Base-by-base conservation (phyloP, 2,113 vertebrate genomes). In the Leptobrachium leishanense region DNA sequence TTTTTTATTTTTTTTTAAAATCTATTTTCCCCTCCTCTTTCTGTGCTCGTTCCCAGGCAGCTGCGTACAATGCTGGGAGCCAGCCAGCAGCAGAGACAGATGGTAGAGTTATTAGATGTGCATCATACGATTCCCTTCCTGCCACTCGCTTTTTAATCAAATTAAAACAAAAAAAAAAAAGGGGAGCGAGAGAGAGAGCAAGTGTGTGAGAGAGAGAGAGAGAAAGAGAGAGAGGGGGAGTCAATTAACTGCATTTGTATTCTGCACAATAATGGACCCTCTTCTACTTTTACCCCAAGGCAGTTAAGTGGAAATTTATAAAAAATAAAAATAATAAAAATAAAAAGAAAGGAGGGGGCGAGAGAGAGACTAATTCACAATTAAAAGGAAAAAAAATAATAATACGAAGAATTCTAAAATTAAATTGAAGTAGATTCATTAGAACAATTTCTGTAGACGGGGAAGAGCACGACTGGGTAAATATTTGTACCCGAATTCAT, bases 21-120 rank as follows among this genome's bases (percentile, higher is more conserved):
- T 50, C 1, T 50, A 11, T 15, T 59, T 55, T 87, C 81, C 46
- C 71, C 68, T 81, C 69, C 78, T 77, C 84, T 80, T 77, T 73
- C 91, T 82, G 88, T 90, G 91, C 88, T 91, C 92, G 88, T 92
- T 88, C 88, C 86, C 90, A 89, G 90, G 91, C 92, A 93, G 92
- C 91, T 93, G 91, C 90, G 93, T 92, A 95, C 94, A 96, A 95
- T 94, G 95, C 94, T 96, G 95, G 95, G 95, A 94, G 94, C 89
- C 87, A 90, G 95, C 95, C 95, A 96, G 94, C 90, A 89, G 93
- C 90, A 92, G 92, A 95, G 94, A 95, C 95, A 97, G 95, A 97
- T 96, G 95, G 95, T 93, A 92, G 92, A 95, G 95, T 96, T 96
- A 97, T 97, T 96, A 96, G 95, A 97, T 97, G 95, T 95, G 95